Evolutionary conservation across 2,797 vertebrate species (phyloP).

Genomic region (Etheostoma nigrum): DNA sequence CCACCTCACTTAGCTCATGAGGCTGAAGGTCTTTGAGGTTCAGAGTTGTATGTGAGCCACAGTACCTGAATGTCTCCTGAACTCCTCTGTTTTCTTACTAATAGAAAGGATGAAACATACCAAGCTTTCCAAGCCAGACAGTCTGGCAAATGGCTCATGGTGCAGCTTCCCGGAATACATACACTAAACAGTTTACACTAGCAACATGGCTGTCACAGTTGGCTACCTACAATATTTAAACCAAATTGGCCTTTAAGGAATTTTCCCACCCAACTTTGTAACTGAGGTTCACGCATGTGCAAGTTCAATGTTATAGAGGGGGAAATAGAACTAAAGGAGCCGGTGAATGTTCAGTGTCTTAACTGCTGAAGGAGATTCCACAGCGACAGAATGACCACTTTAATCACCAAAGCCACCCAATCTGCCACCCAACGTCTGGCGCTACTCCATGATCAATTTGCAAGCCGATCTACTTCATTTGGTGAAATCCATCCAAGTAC

Average conservation of each 20-base stretch:
- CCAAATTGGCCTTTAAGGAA: slow-evolving; percentile 6
- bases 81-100: slow-evolving; percentile 20
- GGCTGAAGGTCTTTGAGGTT: slow-evolving; percentile 18
- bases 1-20: background rate
- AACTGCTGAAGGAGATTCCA: background rate
- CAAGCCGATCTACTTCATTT: slow-evolving; percentile 13
- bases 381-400: background rate
- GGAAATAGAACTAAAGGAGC: background rate
- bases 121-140: slow-evolving; percentile 1
- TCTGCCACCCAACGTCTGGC: slow-evolving; percentile 3
- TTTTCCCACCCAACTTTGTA: background rate
- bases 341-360: background rate
- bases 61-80: slow-evolving; percentile 50
- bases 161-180: slow-evolving; percentile 2
- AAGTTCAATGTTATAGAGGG: background rate
- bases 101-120: slow-evolving; percentile 23
- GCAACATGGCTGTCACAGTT: slow-evolving; percentile 12
- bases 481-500: slow-evolving; percentile 59
- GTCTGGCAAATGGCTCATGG: slow-evolving; percentile 7
- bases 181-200: slow-evolving; percentile 32
- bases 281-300: background rate
- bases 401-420: slow-evolving; percentile 10
- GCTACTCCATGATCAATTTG: slow-evolving; percentile 21
- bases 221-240: slow-evolving; percentile 16
- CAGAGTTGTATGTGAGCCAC: slow-evolving; percentile 15